Evolutionary conservation across 2,797 vertebrate species (phyloP), one percentile per base, ranked within the genome.

Genomic region (Poliocrania exsul): DNA sequence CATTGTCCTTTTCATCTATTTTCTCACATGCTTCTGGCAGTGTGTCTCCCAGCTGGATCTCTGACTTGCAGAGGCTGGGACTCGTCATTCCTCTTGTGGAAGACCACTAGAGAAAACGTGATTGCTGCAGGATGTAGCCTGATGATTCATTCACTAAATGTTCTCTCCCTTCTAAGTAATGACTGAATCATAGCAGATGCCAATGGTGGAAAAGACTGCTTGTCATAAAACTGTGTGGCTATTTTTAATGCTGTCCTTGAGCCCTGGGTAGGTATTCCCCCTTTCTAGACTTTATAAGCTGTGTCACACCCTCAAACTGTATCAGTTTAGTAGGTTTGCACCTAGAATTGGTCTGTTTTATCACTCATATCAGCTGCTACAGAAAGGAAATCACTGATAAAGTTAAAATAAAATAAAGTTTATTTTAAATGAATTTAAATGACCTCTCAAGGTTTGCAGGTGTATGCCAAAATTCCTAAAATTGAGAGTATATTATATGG

Each of bases 91-190:
- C 4, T 60, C 65, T 65, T 56, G 1, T 46, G 64, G 26, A 85
- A 77, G 60, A 72, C 53, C 60, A 56, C 37, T 47, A 18, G 51
- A 80, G 57, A 78, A 86, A 82, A 81, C 12, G 60, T 64, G 67
- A 67, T 35, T 71, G 44, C 67, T 61, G 40, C 75, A 71, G 57
- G 53, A 83, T 37, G 31, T 24, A 72, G 47, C 35, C 33, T 25
- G 62, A 6, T 96, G 94, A 95, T 89, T 96, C 75, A 88, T 67
- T 82, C 29, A 26, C n/a, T 71, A 19, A 57, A 64, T 64, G 57
- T 19, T 77, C 26, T 87, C 44, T 93, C 37, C 18, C 37, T 75
- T 93, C 75, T 74, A 91, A 93, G 72, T 56, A 91, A 86, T 0
- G 1, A 29, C 23, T 91, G 90, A 96, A 93, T 90, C 91, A 94